phyloP scores from a whole-genome alignment of 37 sponge, comb jelly and placozoan species.

The Chondrosia reniformis region DNA sequence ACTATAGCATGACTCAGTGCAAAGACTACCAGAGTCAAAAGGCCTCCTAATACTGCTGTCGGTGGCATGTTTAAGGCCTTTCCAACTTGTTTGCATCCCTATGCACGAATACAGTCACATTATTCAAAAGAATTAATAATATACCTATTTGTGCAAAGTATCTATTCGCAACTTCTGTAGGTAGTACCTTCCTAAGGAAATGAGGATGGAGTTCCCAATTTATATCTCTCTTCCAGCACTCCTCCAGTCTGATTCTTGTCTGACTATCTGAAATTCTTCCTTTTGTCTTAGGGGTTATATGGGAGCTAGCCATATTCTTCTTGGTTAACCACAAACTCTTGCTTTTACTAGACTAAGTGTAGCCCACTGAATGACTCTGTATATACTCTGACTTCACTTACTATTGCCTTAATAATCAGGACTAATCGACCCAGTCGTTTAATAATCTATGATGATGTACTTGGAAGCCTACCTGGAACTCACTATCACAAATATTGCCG shows the following conservation, averaged over 20 bases:
- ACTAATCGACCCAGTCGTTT: slow-evolving; percentile 24
- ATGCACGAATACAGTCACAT: neutral
- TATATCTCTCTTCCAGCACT: neutral
- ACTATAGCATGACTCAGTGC: slow-evolving; percentile 21
- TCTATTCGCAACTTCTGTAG: neutral
- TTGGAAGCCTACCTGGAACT: slow-evolving; percentile 24
- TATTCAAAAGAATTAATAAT: too few relatives aligned
- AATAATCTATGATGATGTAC: slow-evolving; percentile 14
- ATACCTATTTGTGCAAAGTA: too few relatives aligned
- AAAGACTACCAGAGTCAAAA: neutral
- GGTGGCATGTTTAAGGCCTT: slow-evolving; percentile 28
- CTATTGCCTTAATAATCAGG: slow-evolving; percentile 19
- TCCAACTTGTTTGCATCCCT: slow-evolving; percentile 34
- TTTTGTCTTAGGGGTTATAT: too few relatives aligned
- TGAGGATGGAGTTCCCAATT: neutral
- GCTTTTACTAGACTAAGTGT: too few relatives aligned
- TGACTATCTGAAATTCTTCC: neutral
- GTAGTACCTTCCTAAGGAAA: neutral
- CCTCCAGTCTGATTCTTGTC: neutral
- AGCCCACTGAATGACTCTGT: too few relatives aligned
- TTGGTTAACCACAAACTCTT: too few relatives aligned
- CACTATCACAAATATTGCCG: slow-evolving; percentile 40
- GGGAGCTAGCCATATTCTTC: too few relatives aligned
- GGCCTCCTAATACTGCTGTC: slow-evolving; percentile 23
- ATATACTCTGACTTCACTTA: too few relatives aligned